Conservation (phyloP, 2,113 vertebrate genomes). For the Odontophorus gujanensis region DNA sequence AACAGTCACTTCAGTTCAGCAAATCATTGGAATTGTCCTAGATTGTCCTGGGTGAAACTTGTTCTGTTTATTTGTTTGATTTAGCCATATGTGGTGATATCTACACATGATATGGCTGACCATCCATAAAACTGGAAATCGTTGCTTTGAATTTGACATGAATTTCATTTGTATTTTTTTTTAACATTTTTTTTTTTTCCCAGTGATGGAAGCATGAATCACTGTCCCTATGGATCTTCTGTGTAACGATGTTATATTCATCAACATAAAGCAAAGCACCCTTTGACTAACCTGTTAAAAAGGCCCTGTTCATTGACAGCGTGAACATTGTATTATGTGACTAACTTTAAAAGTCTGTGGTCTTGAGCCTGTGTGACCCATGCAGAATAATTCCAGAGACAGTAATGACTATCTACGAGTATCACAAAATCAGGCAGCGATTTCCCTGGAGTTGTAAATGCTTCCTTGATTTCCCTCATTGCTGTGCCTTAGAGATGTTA, state of each 20-base stretch:
- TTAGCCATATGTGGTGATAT: neutral
- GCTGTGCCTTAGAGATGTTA: conserved; percentile 74
- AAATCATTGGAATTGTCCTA: neutral
- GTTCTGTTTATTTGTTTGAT: neutral
- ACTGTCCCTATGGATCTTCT: neutral
- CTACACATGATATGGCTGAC: neutral
- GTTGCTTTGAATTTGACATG: neutral
- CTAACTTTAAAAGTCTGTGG: neutral
- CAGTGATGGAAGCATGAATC: neutral
- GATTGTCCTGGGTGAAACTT: neutral
- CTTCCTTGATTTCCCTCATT: conserved; percentile 63
- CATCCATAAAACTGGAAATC: neutral
- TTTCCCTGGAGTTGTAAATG: conserved; percentile 72
- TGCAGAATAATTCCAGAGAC: neutral
- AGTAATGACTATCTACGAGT: neutral
- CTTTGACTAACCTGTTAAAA: neutral
- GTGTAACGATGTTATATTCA: neutral
- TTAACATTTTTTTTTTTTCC: neutral
- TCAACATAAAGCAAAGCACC: neutral
- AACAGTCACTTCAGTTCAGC: neutral
- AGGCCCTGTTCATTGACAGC: neutral
- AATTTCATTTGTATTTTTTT: neutral
- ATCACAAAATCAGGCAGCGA: conserved; percentile 33
- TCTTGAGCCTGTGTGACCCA: neutral
- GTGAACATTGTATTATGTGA: neutral